These are phyloP conservation scores for Anoplophora glabripennis DNA, from an alignment of 1,140 invertebrate genomes.

Conservation along the genomic window DNA sequence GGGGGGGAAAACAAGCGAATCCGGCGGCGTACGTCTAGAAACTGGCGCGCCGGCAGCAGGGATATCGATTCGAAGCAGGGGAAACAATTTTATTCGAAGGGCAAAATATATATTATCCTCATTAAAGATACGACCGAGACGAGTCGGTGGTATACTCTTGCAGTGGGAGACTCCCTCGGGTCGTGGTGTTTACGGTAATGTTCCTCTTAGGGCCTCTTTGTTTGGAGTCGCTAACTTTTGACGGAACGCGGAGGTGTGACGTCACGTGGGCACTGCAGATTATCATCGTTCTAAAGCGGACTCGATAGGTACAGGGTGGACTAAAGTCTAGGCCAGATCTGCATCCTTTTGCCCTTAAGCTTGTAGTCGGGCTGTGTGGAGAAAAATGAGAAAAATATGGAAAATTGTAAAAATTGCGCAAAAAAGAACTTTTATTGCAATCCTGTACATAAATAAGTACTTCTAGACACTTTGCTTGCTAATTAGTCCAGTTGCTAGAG, in stretches of 20 bases:
- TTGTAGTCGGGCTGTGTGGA: too few species aligned
- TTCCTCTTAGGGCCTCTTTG: not conserved
- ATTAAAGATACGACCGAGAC: not conserved
- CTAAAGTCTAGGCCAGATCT: too few species aligned
- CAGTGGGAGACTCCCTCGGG: not conserved
- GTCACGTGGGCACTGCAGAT: constrained; percentile 25
- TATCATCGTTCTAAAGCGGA: not conserved
- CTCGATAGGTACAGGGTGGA: too few species aligned
- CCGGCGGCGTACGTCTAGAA: constrained; percentile 31
- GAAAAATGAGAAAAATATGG: too few species aligned
- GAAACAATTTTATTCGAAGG: constrained; percentile 14
- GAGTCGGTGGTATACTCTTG: not conserved
- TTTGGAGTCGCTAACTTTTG: not conserved
- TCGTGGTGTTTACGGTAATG: too few species aligned
- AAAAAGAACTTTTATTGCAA: too few species aligned
- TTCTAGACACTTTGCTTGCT: too few species aligned
- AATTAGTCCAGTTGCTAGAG: too few species aligned
- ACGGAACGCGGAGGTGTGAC: not conserved
- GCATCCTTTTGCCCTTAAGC: too few species aligned
- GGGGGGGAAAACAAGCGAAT: constrained; percentile 26
- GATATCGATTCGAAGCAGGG: constrained; percentile 35
- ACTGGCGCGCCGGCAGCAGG: constrained; percentile 31
- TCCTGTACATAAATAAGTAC: too few species aligned
- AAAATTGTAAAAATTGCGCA: too few species aligned
- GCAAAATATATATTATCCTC: constrained; percentile 11